Evolutionary conservation across 2,797 vertebrate species (phyloP).

Genomic region (Cetoscarus ocellatus): DNA sequence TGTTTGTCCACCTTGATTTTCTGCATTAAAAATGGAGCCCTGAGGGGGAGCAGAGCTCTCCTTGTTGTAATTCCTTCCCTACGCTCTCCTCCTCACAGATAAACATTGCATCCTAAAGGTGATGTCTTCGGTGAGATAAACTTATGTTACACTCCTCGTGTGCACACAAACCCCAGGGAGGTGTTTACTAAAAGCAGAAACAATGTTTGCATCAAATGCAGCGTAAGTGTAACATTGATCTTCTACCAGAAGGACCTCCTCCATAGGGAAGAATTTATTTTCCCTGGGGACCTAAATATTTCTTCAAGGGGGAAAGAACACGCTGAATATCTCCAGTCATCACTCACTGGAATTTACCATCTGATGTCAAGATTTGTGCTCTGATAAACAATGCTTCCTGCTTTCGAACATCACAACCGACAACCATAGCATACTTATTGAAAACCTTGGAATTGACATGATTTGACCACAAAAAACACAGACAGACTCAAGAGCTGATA

Average conservation of each 20-base stretch:
- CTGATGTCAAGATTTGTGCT: conserved; percentile 3
- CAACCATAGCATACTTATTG: no score
- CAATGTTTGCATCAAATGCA: conserved; percentile 17
- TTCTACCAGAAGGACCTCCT: conserved; percentile 16
- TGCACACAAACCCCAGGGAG: background rate
- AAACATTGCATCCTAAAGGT: background rate
- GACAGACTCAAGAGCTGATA: background rate
- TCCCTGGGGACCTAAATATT: conserved; percentile 15
- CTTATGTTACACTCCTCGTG: conserved; percentile 6
- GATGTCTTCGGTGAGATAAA: conserved; percentile 10
- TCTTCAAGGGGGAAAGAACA: background rate
- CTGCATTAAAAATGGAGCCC: background rate
- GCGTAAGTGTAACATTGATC: conserved; percentile 28
- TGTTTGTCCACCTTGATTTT: conserved; percentile 2
- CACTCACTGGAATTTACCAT: background rate
- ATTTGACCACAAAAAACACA: background rate
- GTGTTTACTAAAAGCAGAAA: conserved; percentile 24
- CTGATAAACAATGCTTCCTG: background rate
- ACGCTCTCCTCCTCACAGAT: conserved; percentile 1
- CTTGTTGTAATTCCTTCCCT: background rate
- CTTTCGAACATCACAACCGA: no score
- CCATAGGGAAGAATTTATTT: conserved; percentile 9
- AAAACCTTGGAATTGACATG: background rate
- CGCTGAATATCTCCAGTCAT: background rate
- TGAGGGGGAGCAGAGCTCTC: background rate